Evolutionary conservation across 2,797 vertebrate genomes (phyloP), one percentile per base, ranked within the genome.

Genomic region (Micrastur ruficollis): DNA sequence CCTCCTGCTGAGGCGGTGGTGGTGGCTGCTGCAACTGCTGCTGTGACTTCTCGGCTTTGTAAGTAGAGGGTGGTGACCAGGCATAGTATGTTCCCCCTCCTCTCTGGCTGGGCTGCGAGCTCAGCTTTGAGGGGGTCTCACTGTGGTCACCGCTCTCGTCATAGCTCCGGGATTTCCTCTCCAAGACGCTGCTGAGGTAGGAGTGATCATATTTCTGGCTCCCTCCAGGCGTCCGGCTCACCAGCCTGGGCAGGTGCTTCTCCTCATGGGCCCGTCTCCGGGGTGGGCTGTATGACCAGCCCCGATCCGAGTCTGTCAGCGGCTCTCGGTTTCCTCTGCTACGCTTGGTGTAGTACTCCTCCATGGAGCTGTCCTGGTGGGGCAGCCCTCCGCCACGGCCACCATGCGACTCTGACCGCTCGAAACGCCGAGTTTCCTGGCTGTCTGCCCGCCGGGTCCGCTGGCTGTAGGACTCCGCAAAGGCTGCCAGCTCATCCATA

Each of bases 401-500:
- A 0, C 97, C 89, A 31, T 97, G 94, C 21, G 94, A 96, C 97
- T 97, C 98, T 1, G 87, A 97, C 96, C 98, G 97, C 97, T 98
- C 98, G 1, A 98, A 95, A 89, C 95, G 97, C 21, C 98, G 97
- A 2, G 97, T 75, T 12, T 98, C 98, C 26, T 98, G 98, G 79
- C 97, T 97, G 85, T 98, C 98, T 0, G 98, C 97, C 40, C 98
- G 97, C 23, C 98, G 99, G 19, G 98, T 75, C 87, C 95, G 97
- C 86, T 98, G 98, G 86, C 96, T 98, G 62, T 98, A 98, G 71
- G 99, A 98, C 66, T 90, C 98, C 0, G 99, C 99, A 25, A 99
- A 99, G 79, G 99, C 99, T 49, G 99, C 99, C 97, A 99, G 98
- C 97, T 99, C 99, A 0, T 99, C 99, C 98, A 99, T 98, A 40